phyloP scores from a whole-genome alignment of 2,113 vertebrate species.

The Megaceryle torquata region DNA sequence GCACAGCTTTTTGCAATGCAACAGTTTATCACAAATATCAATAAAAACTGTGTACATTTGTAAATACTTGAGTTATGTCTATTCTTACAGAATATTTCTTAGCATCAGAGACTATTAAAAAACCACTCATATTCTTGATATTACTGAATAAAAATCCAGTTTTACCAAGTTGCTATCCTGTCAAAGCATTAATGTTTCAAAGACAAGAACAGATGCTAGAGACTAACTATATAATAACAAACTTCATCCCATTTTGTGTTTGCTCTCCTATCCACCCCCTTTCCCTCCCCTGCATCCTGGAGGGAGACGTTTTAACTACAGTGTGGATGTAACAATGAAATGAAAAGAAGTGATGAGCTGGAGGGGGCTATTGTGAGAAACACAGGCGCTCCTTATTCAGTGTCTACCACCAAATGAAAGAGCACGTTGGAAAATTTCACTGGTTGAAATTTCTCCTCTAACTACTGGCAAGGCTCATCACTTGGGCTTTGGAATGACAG shows the following conservation, averaged over 20 bases:
- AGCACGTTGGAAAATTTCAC: background rate
- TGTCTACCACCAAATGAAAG: slow-evolving; percentile 14
- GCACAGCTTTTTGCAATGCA: background rate
- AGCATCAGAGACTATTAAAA: background rate
- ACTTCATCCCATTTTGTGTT: background rate
- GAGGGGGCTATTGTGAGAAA: slow-evolving; percentile 48
- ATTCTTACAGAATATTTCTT: background rate
- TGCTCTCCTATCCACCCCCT: background rate
- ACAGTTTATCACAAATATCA: background rate
- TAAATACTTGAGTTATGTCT: background rate
- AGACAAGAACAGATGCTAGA: background rate
- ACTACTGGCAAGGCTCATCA: background rate
- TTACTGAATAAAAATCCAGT: background rate
- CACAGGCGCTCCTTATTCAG: slow-evolving; percentile 31
- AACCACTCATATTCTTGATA: background rate
- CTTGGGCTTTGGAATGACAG: background rate
- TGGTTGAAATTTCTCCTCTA: background rate
- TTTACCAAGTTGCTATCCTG: background rate
- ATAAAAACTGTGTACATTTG: background rate
- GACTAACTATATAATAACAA: background rate
- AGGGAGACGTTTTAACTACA: slow-evolving; percentile 12
- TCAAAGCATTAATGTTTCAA: background rate
- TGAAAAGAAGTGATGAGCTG: slow-evolving; percentile 61
- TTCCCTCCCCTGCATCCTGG: background rate
- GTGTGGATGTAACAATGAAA: background rate